phyloP scores from a whole-genome alignment of 1,140 invertebrate species.

The Drosophila aff. region DNA sequence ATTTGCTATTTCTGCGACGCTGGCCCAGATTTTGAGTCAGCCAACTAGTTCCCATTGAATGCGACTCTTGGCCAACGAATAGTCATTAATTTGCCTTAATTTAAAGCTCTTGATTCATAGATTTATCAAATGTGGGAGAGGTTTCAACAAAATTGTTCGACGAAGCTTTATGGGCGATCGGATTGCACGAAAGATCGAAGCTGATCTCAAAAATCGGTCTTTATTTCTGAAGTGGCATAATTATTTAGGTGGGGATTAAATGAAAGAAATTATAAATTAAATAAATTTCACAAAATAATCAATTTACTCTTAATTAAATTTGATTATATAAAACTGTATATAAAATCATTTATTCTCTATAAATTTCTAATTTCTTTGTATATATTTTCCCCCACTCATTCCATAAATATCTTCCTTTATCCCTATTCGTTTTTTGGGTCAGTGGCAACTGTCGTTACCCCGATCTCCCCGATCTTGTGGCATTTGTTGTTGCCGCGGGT shows the following conservation, averaged over 20 bases:
- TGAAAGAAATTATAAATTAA: too few relatives aligned
- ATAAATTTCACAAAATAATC: too few relatives aligned
- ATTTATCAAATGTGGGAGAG: slow-evolving; percentile 54
- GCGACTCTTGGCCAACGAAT: slow-evolving; percentile 27
- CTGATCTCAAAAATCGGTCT: background rate
- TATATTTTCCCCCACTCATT: background rate
- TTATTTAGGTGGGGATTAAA: background rate
- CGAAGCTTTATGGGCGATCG: slow-evolving; percentile 34
- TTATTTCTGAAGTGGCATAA: background rate
- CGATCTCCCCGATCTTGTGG: slow-evolving; percentile 31
- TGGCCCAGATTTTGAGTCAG: slow-evolving; percentile 46
- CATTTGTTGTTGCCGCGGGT: slow-evolving; percentile 74
- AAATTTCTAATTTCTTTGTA: background rate
- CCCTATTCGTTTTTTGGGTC: slow-evolving; percentile 65
- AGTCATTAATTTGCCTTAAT: slow-evolving; percentile 57
- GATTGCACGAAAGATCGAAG: slow-evolving; percentile 14
- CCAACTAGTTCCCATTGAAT: slow-evolving; percentile 60
- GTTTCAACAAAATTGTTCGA: slow-evolving; percentile 6
- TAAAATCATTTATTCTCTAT: background rate
- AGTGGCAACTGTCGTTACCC: slow-evolving; percentile 56
- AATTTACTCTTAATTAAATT: background rate
- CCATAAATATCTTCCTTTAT: background rate
- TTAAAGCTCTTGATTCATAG: slow-evolving; percentile 32
- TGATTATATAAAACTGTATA: background rate
- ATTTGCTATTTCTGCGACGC: slow-evolving; percentile 23